phyloP scores from a whole-genome alignment of 2,888 invertebrate genomes.

The Oxytorus armatus region DNA sequence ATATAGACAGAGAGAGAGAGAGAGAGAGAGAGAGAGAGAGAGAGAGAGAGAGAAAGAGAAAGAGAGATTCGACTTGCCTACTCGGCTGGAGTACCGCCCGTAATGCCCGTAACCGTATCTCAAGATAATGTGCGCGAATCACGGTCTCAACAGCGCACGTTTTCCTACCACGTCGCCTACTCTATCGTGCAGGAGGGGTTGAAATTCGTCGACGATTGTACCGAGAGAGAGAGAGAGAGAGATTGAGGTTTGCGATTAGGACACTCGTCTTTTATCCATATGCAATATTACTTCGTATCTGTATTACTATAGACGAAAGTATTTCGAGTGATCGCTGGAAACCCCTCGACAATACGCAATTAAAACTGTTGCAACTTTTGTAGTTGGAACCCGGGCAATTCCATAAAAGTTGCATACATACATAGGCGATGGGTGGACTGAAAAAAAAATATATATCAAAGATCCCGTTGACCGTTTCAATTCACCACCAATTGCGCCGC shows the following conservation, averaged over 20 bases:
- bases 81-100: conserved; percentile 69
- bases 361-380: conserved; percentile 39
- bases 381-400: not conserved
- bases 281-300: not conserved
- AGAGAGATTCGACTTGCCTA: conserved; percentile 69
- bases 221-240: conserved; percentile 59
- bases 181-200: conserved; percentile 9
- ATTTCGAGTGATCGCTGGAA: conserved; percentile 19
- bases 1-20: no score
- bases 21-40: conserved; percentile 4
- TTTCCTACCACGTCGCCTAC: conserved; percentile 41
- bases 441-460: no score
- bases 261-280: conserved; percentile 62
- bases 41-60: conserved; percentile 37
- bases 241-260: conserved; percentile 67
- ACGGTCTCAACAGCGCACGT: conserved; percentile 67
- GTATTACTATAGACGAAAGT: conserved; percentile 1
- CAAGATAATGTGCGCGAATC: conserved; percentile 81
- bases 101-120: conserved; percentile 77
- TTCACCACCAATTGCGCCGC: no score
- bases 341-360: conserved; percentile 36
- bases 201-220: conserved; percentile 51
- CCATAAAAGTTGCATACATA: not conserved
- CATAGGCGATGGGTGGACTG: no score
- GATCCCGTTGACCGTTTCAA: no score